Evolutionary conservation across 2,113 vertebrate genomes (phyloP), one percentile per base, ranked within the genome.

Genomic region (Capricornis sumatraensis): DNA sequence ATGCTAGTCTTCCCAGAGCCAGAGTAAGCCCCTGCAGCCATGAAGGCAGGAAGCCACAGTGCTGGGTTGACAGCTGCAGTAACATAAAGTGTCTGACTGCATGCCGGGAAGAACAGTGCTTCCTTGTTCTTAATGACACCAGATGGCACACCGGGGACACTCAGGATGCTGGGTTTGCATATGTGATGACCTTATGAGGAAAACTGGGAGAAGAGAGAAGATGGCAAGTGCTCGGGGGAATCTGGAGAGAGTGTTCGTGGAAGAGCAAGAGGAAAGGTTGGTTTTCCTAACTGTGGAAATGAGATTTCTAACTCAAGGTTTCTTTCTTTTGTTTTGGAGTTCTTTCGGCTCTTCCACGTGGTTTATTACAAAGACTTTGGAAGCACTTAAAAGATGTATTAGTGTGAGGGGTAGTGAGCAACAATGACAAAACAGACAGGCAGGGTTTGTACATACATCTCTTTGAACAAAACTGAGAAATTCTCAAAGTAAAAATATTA

Each of bases 81-180:
- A 58, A 25, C 96, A 58, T 83, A 55, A 92, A 96, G 83, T n/a
- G 81, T 98, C 87, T 98, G 91, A 89, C 79, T 95, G 76, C 76
- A 78, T 52, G 96, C 95, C 43, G 3, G 0, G 86, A 45, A 94
- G 90, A 96, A n/a, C 36, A 67, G 17, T 12, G 83, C 43, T 95
- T 97, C 84, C 96, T 96, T 79, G 45, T 94, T 81, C 94, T 91
- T 96, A 96, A 95, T 95, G 96, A 96, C 67, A 96, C 88, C 97
- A 98, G 97, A 97, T 95, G 98, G 97, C 91, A 96, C 53, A 96
- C 89, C 1, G 0, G 89, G 62, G 85, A 91, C 62, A 53, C 60
- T 57, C 30, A 64, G 67, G 85, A 95, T 88, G 53, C 94, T 94
- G 57, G 89, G 10, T 57, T 74, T 88, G 94, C n/a, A 79, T 13